A percentile compares a stretch with the other conserved stretches of the same genome.
Evolutionary conservation across 2,797 vertebrate genomes (phyloP).

Genomic region (Ammospiza maritima): DNA sequence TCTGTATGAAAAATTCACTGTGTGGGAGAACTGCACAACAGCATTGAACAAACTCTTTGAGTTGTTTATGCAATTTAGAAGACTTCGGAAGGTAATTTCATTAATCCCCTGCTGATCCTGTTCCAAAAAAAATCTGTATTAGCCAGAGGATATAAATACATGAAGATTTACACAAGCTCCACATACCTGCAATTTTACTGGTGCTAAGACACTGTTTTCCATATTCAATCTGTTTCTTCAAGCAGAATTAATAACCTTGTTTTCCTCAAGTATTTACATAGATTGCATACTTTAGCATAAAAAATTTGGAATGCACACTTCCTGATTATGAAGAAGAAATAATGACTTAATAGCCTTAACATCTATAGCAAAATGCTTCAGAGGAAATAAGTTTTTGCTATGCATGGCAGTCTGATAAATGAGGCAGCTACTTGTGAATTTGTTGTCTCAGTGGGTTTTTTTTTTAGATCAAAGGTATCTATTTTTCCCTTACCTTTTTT

Average conservation of each 20-base stretch:
- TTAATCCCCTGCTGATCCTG: conserved; percentile 33
- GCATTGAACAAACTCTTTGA: neutral
- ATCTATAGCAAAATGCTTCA: neutral
- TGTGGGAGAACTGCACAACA: neutral
- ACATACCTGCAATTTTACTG: neutral
- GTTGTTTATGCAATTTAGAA: neutral
- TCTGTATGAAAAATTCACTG: neutral
- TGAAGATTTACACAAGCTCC: conserved; percentile 16
- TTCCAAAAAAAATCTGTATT: conserved; percentile 10
- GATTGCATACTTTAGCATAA: neutral
- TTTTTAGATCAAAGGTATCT: neutral
- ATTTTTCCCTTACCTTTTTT: neutral
- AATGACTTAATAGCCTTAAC: neutral
- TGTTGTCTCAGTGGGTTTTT: neutral
- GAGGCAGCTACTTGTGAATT: neutral
- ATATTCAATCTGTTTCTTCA: neutral
- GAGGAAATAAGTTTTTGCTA: neutral
- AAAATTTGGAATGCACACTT: neutral
- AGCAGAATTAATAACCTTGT: conserved; percentile 39
- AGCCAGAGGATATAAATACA: neutral
- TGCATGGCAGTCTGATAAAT: neutral
- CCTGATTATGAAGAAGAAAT: neutral
- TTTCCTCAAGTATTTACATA: neutral
- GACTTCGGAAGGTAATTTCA: conserved; percentile 34
- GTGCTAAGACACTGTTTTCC: neutral